Conservation (phyloP, 2,797 vertebrate genomes). For the Ptychobarbus kaznakovi region DNA sequence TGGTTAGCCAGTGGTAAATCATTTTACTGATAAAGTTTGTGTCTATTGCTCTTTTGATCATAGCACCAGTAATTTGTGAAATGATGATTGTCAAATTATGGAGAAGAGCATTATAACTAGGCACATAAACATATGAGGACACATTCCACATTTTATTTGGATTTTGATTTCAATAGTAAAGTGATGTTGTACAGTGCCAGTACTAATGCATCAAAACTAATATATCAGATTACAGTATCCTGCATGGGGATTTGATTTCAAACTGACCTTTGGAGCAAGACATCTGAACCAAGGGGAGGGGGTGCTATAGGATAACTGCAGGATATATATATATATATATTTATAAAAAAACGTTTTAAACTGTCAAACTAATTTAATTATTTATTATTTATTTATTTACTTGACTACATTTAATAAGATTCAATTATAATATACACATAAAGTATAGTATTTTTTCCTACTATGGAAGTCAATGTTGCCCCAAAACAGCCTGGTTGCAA, state of each 20-base stretch:
- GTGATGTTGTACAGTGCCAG: not conserved
- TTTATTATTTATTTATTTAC: too few species aligned
- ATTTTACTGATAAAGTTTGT: not conserved
- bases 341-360: too few species aligned
- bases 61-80: not conserved
- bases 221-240: not conserved
- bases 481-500: too few species aligned
- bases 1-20: not conserved
- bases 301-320: not conserved
- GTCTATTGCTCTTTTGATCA: not conserved
- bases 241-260: not conserved
- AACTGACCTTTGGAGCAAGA: not conserved
- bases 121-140: not conserved
- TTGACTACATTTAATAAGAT: too few species aligned
- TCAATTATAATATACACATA: too few species aligned
- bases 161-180: not conserved
- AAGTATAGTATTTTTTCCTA: too few species aligned
- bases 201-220: too few species aligned
- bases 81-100: not conserved
- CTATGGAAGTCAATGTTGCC: too few species aligned
- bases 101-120: not conserved
- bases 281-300: not conserved
- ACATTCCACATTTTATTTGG: not conserved
- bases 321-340: too few species aligned
- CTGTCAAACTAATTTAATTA: too few species aligned